Evolutionary conservation across 1,140 invertebrate genomes (phyloP).

Genomic region (Littorina saxatilis): DNA sequence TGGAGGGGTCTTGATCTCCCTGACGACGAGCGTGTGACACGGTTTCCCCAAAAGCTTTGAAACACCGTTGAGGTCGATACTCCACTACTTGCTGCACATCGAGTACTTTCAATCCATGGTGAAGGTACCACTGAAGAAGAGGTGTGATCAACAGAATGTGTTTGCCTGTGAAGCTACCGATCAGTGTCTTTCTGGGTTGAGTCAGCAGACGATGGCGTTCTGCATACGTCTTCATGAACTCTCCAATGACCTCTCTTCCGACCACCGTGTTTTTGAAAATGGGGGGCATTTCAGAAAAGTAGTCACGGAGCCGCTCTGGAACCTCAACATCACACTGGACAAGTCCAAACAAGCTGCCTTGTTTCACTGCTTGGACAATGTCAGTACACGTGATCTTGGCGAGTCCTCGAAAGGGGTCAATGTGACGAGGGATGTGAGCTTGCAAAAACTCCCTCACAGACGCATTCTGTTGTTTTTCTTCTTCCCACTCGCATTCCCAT

Average conservation of each 20-base stretch:
- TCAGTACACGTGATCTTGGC: background rate
- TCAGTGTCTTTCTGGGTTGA: conserved; percentile 37
- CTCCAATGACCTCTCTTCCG: conserved; percentile 37
- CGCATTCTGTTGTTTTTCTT: too few species aligned
- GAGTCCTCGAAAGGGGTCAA: background rate
- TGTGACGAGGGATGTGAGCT: background rate
- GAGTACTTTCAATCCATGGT: too few species aligned
- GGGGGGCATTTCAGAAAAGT: conserved; percentile 49
- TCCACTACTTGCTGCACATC: too few species aligned
- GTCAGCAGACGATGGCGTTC: conserved; percentile 32
- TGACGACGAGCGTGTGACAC: too few species aligned
- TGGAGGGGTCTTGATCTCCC: too few species aligned
- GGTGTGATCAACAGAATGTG: too few species aligned
- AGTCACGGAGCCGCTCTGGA: conserved; percentile 29
- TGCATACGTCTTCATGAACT: conserved; percentile 46
- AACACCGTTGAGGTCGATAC: too few species aligned
- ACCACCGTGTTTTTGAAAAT: conserved; percentile 45
- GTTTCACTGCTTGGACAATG: conserved; percentile 11
- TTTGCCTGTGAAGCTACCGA: too few species aligned
- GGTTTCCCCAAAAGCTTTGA: too few species aligned
- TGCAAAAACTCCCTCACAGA: too few species aligned
- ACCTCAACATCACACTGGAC: conserved; percentile 43
- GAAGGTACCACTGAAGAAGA: too few species aligned
- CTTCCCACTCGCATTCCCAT: conserved; percentile 10
- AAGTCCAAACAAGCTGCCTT: conserved; percentile 41